Percentiles rank a stretch among this genome's conserved stretches.
Evolutionary conservation across 2,888 invertebrate species (phyloP).

Genomic region (Lasioglossum zephyrum): DNA sequence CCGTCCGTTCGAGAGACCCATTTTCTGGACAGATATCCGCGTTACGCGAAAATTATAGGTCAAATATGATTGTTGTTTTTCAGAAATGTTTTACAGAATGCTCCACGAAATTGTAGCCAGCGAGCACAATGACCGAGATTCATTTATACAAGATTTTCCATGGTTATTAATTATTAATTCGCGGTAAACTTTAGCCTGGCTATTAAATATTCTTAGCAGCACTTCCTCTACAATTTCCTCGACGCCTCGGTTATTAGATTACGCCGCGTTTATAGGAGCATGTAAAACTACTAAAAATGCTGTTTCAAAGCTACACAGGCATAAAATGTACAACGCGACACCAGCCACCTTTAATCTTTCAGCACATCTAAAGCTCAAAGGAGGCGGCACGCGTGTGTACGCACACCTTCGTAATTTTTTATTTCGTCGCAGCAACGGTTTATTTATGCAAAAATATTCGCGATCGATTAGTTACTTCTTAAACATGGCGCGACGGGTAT

Average conservation of each 20-base stretch:
- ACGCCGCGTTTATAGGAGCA: background rate
- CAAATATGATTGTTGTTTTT: background rate
- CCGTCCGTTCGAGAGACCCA: background rate
- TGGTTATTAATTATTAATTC: slow-evolving; percentile 1
- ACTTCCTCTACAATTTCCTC: background rate
- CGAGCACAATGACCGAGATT: background rate
- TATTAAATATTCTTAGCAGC: slow-evolving; percentile 10
- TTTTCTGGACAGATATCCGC: background rate
- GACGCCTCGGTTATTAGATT: slow-evolving; percentile 11
- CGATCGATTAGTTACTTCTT: slow-evolving; percentile 9
- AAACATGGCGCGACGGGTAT: background rate
- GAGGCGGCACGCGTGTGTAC: background rate
- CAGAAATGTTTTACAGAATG: background rate
- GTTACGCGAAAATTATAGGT: background rate
- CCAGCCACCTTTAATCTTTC: slow-evolving; percentile 23
- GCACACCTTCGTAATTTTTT: background rate
- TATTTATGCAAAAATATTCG: slow-evolving; percentile 5
- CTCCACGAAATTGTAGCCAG: background rate
- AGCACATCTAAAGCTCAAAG: slow-evolving; percentile 14
- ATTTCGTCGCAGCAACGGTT: background rate
- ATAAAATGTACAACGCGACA: slow-evolving; percentile 5
- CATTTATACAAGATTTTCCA: background rate
- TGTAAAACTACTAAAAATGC: slow-evolving; percentile 16
- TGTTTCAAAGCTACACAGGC: background rate
- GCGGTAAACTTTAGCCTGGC: background rate